A percentile compares a stretch with the other conserved stretches of the same genome.
phyloP scores from a whole-genome alignment of 2,888 invertebrate genomes.

The Heteromyza rotundicornis region DNA sequence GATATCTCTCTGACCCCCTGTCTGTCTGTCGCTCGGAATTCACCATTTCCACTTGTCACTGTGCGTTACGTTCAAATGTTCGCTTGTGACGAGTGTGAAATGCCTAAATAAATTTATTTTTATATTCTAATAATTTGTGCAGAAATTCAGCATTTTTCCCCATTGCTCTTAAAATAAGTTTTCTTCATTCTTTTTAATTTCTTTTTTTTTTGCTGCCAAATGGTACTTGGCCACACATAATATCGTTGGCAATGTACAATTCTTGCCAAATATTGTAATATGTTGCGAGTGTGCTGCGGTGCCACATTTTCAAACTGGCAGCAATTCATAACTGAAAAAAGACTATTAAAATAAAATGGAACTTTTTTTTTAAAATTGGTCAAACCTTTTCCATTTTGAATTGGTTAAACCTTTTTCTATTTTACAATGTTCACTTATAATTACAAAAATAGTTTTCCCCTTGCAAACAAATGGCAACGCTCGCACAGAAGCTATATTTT shows the following conservation, averaged over 20 bases:
- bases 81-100: constrained; percentile 11
- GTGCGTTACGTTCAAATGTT: background rate
- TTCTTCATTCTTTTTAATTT: too few species aligned
- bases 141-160: too few species aligned
- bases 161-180: too few species aligned
- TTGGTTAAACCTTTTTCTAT: too few species aligned
- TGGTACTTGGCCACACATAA: background rate
- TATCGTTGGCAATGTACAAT: background rate
- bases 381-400: too few species aligned
- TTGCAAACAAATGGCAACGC: too few species aligned
- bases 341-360: too few species aligned
- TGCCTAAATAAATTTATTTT: constrained; percentile 28
- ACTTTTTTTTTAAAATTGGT: too few species aligned
- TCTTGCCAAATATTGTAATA: constrained; percentile 3
- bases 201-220: background rate
- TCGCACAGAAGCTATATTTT: too few species aligned
- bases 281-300: background rate
- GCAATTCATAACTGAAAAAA: too few species aligned
- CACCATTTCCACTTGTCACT: background rate
- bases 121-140: constrained; percentile 29
- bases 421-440: too few species aligned
- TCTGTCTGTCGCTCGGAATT: background rate
- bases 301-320: background rate
- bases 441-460: too few species aligned
- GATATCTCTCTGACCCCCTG: background rate